Percentiles rank a stretch among this genome's conserved stretches.
Conservation (phyloP, 1,140 invertebrate genomes). For the Drosophila equinoxialis region DNA sequence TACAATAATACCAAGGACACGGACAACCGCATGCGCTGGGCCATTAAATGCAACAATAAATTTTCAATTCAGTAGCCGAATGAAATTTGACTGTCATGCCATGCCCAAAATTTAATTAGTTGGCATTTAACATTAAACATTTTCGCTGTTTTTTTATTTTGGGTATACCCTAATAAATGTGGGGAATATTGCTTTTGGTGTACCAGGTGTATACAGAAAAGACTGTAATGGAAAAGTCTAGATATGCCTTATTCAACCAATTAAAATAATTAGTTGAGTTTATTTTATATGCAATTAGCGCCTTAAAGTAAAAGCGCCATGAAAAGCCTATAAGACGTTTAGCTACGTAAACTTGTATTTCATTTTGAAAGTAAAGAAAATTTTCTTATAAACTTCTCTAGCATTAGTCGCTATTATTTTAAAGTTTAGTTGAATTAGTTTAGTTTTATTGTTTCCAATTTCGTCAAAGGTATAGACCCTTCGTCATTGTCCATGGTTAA, state of each 20-base stretch:
- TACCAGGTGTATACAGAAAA: too few relatives aligned
- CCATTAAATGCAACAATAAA: conserved; percentile 79
- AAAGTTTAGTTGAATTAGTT: too few relatives aligned
- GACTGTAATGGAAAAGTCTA: too few relatives aligned
- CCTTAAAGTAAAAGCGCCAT: too few relatives aligned
- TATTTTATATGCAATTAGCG: too few relatives aligned
- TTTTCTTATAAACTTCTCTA: too few relatives aligned
- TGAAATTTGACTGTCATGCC: conserved; percentile 45
- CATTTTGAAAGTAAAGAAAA: too few relatives aligned
- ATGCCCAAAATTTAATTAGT: conserved; percentile 78
- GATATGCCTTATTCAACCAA: too few relatives aligned
- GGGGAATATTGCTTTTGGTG: background rate
- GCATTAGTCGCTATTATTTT: too few relatives aligned
- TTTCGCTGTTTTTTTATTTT: conserved; percentile 20
- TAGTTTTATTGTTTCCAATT: background rate
- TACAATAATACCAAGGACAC: conserved; percentile 15
- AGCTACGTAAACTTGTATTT: too few relatives aligned
- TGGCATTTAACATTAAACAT: conserved; percentile 79
- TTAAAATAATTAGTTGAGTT: too few relatives aligned
- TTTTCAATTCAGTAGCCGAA: conserved; percentile 33
- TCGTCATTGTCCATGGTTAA: background rate
- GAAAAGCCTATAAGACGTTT: too few relatives aligned
- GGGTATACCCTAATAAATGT: background rate
- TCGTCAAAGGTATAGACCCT: background rate
- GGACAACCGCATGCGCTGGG: conserved; percentile 61